Percentiles rank a stretch among this genome's conserved stretches.
These are phyloP conservation scores for Pangasianodon gigas DNA, from an alignment of 2,113 vertebrate genomes.

Conservation along the genomic window DNA sequence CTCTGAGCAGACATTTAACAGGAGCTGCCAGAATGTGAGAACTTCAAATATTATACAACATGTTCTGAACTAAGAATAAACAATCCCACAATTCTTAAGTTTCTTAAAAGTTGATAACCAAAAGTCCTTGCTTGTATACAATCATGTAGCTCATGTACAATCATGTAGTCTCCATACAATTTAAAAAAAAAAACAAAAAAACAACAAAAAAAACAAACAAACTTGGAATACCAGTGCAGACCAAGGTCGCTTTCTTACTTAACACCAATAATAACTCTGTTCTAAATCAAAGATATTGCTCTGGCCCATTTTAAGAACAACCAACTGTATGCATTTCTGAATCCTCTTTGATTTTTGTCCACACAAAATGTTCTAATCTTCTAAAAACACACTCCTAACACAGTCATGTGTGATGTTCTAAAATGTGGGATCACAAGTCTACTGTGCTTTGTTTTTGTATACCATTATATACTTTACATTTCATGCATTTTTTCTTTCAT, in stretches of 20 bases:
- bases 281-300: background rate
- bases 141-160: background rate
- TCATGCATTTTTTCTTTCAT: background rate
- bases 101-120: background rate
- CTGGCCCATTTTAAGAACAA: background rate
- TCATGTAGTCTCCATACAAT: background rate
- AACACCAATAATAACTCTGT: background rate
- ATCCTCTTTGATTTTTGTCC: background rate
- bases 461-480: background rate
- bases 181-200: background rate
- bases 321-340: background rate
- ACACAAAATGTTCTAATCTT: background rate
- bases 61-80: background rate
- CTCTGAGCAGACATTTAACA: background rate
- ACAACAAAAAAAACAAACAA: no score
- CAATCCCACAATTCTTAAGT: background rate
- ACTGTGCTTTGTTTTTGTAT: background rate
- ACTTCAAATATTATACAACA: constrained; percentile 3
- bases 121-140: background rate
- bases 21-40: background rate
- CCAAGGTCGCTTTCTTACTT: background rate
- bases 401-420: background rate
- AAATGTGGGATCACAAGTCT: background rate
- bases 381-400: background rate
- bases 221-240: no score